Evolutionary conservation across 2,113 vertebrate species (phyloP).

Genomic region (Cryptotis parvus): DNA sequence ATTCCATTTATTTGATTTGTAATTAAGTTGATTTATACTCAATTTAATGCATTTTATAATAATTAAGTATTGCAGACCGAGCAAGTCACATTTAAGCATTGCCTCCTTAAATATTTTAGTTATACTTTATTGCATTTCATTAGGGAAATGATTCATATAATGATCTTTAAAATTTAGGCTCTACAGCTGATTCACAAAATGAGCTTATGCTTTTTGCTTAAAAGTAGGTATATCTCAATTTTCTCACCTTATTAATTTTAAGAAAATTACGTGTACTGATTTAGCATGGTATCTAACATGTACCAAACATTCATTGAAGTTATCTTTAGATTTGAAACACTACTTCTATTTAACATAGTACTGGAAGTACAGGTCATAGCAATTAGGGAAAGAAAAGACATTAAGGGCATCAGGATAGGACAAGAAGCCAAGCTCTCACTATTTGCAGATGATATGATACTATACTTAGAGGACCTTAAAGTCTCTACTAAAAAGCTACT

Average conservation of each 20-base stretch:
- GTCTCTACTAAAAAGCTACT: no score
- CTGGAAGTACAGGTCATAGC: no score
- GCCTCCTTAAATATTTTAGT: neutral
- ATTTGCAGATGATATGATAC: no score
- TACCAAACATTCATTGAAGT: neutral
- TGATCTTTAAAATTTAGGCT: neutral
- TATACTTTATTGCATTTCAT: slow-evolving; percentile 21
- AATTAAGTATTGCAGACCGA: slow-evolving; percentile 34
- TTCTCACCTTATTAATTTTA: slow-evolving; percentile 44
- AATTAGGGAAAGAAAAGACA: no score
- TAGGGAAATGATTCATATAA: neutral
- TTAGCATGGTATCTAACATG: neutral
- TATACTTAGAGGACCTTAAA: no score
- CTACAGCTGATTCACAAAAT: neutral
- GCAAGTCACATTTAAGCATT: neutral
- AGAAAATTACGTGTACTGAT: slow-evolving; percentile 31
- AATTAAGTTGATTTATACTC: no score
- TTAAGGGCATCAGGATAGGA: no score
- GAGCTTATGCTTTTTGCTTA: neutral
- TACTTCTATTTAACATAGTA: no score
- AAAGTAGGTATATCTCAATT: slow-evolving; percentile 21
- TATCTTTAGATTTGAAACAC: slow-evolving; percentile 41
- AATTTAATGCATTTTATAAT: neutral
- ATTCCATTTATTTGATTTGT: slow-evolving; percentile 46
- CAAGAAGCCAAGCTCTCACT: no score